Percentiles rank a stretch among this genome's conserved stretches.
Evolutionary conservation across 1,140 invertebrate species (phyloP).

Genomic region (Metaphire vulgaris): DNA sequence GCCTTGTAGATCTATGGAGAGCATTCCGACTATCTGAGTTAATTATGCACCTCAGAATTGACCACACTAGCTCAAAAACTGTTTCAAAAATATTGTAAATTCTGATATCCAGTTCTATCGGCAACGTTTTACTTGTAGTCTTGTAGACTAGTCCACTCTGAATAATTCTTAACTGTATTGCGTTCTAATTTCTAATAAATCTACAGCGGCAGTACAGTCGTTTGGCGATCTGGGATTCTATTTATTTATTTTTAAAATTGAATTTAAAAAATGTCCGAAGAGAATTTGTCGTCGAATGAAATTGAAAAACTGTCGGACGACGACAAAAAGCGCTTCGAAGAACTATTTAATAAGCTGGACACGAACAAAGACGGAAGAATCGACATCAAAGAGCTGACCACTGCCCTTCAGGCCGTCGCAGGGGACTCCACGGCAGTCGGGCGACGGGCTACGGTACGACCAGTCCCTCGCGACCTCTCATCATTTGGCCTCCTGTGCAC

Average conservation of each 20-base stretch:
- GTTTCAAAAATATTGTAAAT: not conserved
- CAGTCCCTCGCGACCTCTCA: too few relatives aligned
- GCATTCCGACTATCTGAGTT: too few relatives aligned
- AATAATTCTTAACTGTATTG: not conserved
- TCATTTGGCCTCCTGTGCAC: not conserved
- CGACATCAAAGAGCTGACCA: slow-evolving; percentile 81
- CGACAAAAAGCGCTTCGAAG: slow-evolving; percentile 60
- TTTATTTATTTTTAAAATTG: not conserved
- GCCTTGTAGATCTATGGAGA: too few relatives aligned
- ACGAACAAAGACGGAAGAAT: slow-evolving; percentile 85
- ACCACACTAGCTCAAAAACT: too few relatives aligned
- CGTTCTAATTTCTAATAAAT: not conserved
- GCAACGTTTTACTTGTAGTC: not conserved
- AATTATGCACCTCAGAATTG: too few relatives aligned
- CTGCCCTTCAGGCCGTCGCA: slow-evolving; percentile 67
- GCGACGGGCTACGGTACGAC: not conserved
- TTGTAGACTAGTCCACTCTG: not conserved
- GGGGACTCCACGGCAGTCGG: not conserved
- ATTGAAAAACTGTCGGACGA: slow-evolving; percentile 31
- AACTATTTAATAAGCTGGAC: slow-evolving; percentile 79
- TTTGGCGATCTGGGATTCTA: not conserved
- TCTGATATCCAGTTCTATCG: not conserved
- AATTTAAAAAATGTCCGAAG: not conserved
- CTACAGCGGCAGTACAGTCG: not conserved
- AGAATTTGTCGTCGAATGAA: not conserved